Conservation (phyloP, 2,888 invertebrate genomes). For the Rhagonycha lutea region DNA sequence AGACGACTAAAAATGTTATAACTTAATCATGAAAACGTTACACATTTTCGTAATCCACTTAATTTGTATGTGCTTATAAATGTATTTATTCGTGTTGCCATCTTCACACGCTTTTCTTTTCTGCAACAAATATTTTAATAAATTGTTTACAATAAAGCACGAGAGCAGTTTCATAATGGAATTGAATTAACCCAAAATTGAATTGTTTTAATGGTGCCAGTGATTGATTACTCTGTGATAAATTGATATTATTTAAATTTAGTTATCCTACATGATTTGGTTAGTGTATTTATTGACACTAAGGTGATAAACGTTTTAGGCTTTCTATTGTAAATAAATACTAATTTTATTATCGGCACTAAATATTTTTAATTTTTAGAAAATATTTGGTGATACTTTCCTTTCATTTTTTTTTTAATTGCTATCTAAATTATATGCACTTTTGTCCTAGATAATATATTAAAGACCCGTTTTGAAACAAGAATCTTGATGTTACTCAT, state of each 20-base stretch:
- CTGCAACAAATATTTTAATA: slow-evolving; percentile 11
- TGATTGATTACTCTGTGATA: background rate
- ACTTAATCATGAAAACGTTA: background rate
- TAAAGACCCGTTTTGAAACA: too few species aligned
- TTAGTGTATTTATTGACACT: background rate
- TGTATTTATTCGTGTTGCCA: background rate
- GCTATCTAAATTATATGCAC: too few species aligned
- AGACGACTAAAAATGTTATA: too few species aligned
- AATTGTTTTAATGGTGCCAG: background rate
- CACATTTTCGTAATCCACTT: background rate
- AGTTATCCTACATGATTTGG: background rate
- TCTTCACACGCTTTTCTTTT: slow-evolving; percentile 14
- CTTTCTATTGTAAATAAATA: background rate
- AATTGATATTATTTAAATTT: background rate
- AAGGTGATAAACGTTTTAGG: background rate
- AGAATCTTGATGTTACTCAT: background rate
- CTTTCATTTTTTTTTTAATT: too few species aligned
- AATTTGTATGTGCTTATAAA: background rate
- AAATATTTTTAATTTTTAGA: background rate
- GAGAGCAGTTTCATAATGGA: background rate
- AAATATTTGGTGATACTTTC: background rate
- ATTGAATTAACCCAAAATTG: background rate
- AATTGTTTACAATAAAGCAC: slow-evolving; percentile 7
- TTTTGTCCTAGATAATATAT: too few species aligned
- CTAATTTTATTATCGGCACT: background rate